Percentiles rank a stretch among this genome's conserved stretches.
These are phyloP conservation scores for Aphaenogaster ashmeadi DNA, from an alignment of 1,140 invertebrate genomes.

Conservation along the genomic window DNA sequence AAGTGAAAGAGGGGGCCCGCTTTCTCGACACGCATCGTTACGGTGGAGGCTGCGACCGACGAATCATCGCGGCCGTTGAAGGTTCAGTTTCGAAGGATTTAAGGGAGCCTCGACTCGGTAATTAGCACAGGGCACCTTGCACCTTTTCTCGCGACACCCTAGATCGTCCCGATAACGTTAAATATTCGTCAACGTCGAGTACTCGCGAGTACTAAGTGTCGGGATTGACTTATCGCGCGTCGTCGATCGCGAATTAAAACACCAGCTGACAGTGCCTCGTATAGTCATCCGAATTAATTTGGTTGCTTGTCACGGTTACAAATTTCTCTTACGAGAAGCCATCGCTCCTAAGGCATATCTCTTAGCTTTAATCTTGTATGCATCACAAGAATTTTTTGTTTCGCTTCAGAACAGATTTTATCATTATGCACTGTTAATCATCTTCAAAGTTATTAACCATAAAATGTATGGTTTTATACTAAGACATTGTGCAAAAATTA, in stretches of 20 bases:
- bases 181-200: constrained; percentile 31
- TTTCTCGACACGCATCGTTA: constrained; percentile 41
- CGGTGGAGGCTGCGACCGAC: not conserved
- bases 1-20: constrained; percentile 1
- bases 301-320: constrained; percentile 23
- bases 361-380: constrained; percentile 29
- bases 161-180: constrained; percentile 28
- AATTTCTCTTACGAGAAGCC: constrained; percentile 14
- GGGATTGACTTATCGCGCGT: constrained; percentile 47
- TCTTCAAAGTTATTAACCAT: constrained; percentile 4
- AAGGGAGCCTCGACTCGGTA: not conserved
- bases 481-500: not conserved
- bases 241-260: constrained; percentile 54
- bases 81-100: constrained; percentile 34
- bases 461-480: not conserved
- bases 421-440: constrained; percentile 18
- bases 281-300: constrained; percentile 58
- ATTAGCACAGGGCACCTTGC: constrained; percentile 50
- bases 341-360: constrained; percentile 4
- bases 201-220: not conserved
- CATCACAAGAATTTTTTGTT: constrained; percentile 12
- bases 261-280: constrained; percentile 48
- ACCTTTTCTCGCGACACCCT: constrained; percentile 1
- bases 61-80: constrained; percentile 32
- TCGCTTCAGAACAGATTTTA: constrained; percentile 23